A percentile compares a stretch with the other conserved stretches of the same genome.
These are phyloP conservation scores for Scaptomyza hsui DNA, from an alignment of 1,140 invertebrate genomes.

Conservation along the genomic window DNA sequence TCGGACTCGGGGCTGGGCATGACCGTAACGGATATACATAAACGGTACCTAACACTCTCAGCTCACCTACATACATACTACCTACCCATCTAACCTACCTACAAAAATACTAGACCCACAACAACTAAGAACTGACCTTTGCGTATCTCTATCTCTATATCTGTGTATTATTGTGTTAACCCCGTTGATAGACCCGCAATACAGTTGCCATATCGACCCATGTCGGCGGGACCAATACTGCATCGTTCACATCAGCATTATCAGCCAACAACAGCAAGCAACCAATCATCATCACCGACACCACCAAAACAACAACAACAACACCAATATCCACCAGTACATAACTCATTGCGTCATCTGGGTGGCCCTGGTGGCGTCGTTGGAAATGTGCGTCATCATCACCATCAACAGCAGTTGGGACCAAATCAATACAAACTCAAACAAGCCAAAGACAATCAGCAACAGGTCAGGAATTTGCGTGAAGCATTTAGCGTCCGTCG, in stretches of 20 bases:
- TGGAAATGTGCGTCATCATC: constrained; percentile 60
- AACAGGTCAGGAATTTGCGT: constrained; percentile 73
- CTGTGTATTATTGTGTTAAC: constrained; percentile 39
- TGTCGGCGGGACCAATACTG: constrained; percentile 83
- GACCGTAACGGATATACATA: constrained; percentile 81
- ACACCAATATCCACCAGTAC: constrained; percentile 67
- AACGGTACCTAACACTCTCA: constrained; percentile 74
- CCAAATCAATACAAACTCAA: constrained; percentile 70
- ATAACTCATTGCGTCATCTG: constrained; percentile 81
- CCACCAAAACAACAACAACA: constrained; percentile 49
- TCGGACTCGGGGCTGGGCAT: constrained; percentile 82
- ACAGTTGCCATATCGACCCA: constrained; percentile 81
- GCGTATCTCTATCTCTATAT: constrained; percentile 36
- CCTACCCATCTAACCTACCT: constrained; percentile 8
- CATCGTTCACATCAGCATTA: constrained; percentile 78
- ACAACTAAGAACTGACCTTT: constrained; percentile 41
- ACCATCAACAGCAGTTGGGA: constrained; percentile 59
- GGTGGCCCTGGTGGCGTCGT: constrained; percentile 60
- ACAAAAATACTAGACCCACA: constrained; percentile 13
- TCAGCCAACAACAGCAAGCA: constrained; percentile 65
- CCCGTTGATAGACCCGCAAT: constrained; percentile 69
- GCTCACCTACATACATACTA: neutral
- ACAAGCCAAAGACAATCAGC: constrained; percentile 75
- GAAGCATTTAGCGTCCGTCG: constrained; percentile 1
- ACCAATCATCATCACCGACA: constrained; percentile 48